These are phyloP conservation scores for Cebidichthys violaceus DNA, from an alignment of 2,113 vertebrate genomes.

Conservation along the genomic window DNA sequence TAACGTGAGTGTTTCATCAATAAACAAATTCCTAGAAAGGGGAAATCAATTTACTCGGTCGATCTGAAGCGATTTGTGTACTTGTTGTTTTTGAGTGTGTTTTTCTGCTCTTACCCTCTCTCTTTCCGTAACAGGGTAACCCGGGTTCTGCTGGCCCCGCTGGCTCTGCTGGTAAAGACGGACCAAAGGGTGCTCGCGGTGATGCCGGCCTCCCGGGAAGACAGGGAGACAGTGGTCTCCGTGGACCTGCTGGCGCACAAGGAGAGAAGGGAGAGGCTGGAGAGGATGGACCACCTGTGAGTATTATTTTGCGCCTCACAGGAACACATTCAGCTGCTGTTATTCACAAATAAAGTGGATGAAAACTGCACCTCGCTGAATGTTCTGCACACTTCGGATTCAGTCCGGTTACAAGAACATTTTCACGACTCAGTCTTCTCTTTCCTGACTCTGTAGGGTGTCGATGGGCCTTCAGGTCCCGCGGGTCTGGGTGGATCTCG, in stretches of 20 bases:
- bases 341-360: background rate
- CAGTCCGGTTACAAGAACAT: background rate
- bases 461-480: slow-evolving; percentile 91
- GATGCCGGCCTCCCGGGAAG: slow-evolving; percentile 89
- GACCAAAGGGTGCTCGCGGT: slow-evolving; percentile 93
- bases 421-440: slow-evolving; percentile 13
- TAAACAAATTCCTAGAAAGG: background rate
- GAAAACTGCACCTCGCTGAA: background rate
- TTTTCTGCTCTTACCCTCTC: slow-evolving; percentile 19
- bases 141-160: slow-evolving; percentile 90
- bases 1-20: slow-evolving; percentile 86
- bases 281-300: slow-evolving; percentile 88
- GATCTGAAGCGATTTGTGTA: background rate
- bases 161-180: slow-evolving; percentile 92
- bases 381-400: background rate
- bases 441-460: slow-evolving; percentile 83
- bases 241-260: slow-evolving; percentile 87
- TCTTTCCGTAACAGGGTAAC: slow-evolving; percentile 87
- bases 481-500: slow-evolving; percentile 91
- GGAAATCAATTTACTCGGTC: background rate
- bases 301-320: slow-evolving; percentile 43
- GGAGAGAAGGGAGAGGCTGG: slow-evolving; percentile 96
- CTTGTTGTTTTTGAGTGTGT: background rate
- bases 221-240: slow-evolving; percentile 90
- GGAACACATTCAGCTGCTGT: background rate